phyloP scores from a whole-genome alignment of 2,797 vertebrate genomes.

The Enteromius viviparus region DNA sequence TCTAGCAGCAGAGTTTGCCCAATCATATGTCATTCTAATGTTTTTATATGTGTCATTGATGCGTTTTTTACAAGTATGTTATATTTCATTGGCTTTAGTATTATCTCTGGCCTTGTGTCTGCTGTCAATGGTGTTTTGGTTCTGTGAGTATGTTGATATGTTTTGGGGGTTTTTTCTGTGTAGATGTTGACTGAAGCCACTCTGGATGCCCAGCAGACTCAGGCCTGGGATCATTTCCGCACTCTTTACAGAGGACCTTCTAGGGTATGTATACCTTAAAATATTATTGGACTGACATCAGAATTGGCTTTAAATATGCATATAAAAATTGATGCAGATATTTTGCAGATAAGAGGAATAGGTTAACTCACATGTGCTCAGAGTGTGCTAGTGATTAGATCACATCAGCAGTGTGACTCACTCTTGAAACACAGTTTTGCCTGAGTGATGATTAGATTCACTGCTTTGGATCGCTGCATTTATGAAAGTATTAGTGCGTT shows the following conservation, averaged over 20 bases:
- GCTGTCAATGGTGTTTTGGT: background rate
- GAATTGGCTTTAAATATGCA: too few species aligned
- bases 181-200: conserved; percentile 80
- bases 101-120: background rate
- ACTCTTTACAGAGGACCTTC: conserved; percentile 90
- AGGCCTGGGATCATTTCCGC: conserved; percentile 93
- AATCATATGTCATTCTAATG: background rate
- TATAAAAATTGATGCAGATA: too few species aligned
- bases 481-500: too few species aligned
- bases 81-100: background rate
- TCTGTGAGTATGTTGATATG: background rate
- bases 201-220: conserved; percentile 90
- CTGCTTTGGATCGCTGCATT: too few species aligned
- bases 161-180: conserved; percentile 1
- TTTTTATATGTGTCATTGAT: background rate
- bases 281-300: too few species aligned
- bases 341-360: too few species aligned
- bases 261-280: conserved; percentile 75
- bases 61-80: background rate
- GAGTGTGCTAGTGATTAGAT: too few species aligned
- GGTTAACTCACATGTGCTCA: too few species aligned
- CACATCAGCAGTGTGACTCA: too few species aligned
- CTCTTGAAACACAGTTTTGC: too few species aligned
- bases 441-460: too few species aligned
- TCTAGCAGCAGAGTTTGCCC: background rate